phyloP scores from a whole-genome alignment of 2,888 invertebrate species.

The Phanerotoma sp. region DNA sequence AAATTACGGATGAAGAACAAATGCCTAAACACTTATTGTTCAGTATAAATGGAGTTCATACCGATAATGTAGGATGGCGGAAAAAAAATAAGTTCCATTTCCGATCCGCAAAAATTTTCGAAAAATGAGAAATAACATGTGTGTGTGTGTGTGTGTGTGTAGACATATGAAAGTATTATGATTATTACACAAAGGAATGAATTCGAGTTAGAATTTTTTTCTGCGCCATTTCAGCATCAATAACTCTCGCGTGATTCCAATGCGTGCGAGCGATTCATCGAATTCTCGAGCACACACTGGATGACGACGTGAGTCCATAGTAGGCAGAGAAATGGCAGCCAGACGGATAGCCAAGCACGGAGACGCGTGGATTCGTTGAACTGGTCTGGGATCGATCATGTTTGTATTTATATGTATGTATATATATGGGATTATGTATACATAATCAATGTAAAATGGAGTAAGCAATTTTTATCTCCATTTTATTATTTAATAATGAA shows the following conservation, averaged over 20 bases:
- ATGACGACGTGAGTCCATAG: slow-evolving; percentile 43
- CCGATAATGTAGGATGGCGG: no score
- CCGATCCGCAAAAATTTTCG: no score
- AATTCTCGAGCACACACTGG: slow-evolving; percentile 19
- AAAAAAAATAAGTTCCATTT: no score
- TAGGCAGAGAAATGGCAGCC: slow-evolving; percentile 41
- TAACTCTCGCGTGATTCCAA: slow-evolving; percentile 2
- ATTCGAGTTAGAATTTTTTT: background rate
- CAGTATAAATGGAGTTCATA: no score
- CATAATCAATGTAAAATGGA: no score
- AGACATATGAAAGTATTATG: background rate
- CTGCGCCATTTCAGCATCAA: background rate
- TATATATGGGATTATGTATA: no score
- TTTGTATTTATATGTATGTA: no score
- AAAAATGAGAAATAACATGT: no score
- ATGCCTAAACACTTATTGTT: no score
- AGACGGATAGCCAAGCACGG: slow-evolving; percentile 10
- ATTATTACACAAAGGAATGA: background rate
- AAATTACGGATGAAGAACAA: no score
- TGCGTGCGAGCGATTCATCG: slow-evolving; percentile 22
- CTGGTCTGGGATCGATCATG: slow-evolving; percentile 49
- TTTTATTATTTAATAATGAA: no score
- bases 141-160: background rate
- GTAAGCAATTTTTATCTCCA: no score
- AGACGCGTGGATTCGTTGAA: slow-evolving; percentile 43